Evolutionary conservation across 2,888 invertebrate species (phyloP), one percentile per base, ranked within the genome.

Genomic region (Drosophila meridionalis): DNA sequence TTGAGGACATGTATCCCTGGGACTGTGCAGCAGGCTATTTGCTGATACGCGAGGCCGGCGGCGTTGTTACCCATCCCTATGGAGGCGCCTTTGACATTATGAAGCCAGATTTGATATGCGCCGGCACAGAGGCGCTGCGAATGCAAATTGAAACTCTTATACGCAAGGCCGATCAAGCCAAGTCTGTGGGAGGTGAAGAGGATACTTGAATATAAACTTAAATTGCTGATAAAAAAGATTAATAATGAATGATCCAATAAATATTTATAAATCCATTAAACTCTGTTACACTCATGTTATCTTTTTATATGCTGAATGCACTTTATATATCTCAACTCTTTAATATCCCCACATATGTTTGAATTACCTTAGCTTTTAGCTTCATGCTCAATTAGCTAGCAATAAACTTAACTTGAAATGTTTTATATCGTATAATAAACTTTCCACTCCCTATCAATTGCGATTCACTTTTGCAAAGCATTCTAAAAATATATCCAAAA

Each of bases 1-100:
- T 96, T 89, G 95, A 96, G 73, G 95, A 95, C 52, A 94, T 97
- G 80, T 95, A 96, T 83, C 95, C 95, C 42, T 97, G 97, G 97
- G 97, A 97, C 91, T 95, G 96, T 53, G 95, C 96, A 26, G 97
- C 97, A 6, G 96, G 96, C 14, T 94, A 94, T 62, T 91, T 97
- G 52, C 95, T 97, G 47, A 94, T 97, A 30, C 92, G 93, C 65
- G 97, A 97, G 94, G 97, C 97, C 56, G 97, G 97, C 20, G 97
- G 97, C 30, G 93, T 94, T 59, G 94, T 96, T 9, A 93, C 95
- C 38, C 95, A 96, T 92, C 94, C 95, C 4, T 94, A 94, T 91
- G 96, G 94, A 1, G 92, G 92, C 9, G 91, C 94, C 76, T 94
- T 94, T 73, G 92, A 95, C 76, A 81, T 95, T n/a, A 95, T 95